Conservation (phyloP, 2,113 vertebrate species). For the Syngnathoides biaculeatus region DNA sequence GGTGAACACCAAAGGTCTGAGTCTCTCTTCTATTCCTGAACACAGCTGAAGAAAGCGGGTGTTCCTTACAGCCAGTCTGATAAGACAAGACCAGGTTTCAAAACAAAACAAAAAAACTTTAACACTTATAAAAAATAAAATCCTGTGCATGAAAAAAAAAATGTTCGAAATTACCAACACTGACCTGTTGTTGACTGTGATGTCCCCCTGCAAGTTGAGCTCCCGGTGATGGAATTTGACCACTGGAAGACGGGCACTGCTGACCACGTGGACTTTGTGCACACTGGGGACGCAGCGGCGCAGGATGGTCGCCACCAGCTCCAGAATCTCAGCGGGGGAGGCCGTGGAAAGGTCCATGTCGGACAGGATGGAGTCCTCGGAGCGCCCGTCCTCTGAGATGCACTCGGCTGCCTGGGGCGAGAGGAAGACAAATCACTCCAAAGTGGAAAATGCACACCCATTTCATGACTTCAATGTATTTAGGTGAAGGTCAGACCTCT, state of each 20-base stretch:
- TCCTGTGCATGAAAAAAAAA: too few species aligned
- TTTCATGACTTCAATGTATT: neutral
- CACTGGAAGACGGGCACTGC: slow-evolving; percentile 82
- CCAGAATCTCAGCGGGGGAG: slow-evolving; percentile 73
- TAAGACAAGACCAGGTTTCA: neutral
- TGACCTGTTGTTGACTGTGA: slow-evolving; percentile 88
- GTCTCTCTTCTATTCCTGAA: slow-evolving; percentile 76
- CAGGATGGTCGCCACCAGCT: slow-evolving; percentile 81
- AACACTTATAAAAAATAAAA: too few species aligned
- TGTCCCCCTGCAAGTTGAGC: slow-evolving; percentile 82
- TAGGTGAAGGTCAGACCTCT: slow-evolving; percentile 48
- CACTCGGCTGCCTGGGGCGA: slow-evolving; percentile 57
- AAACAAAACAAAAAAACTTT: neutral
- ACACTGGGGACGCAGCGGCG: slow-evolving; percentile 86
- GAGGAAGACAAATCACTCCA: neutral
- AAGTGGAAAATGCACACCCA: neutral
- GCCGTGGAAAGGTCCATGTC: slow-evolving; percentile 75
- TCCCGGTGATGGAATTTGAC: slow-evolving; percentile 86
- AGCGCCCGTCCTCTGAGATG: slow-evolving; percentile 63
- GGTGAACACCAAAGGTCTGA: slow-evolving; percentile 81
- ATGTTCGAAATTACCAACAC: neutral
- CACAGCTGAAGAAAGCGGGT: slow-evolving; percentile 85
- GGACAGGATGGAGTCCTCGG: slow-evolving; percentile 80
- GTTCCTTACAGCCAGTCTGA: slow-evolving; percentile 85
- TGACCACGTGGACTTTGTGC: slow-evolving; percentile 81